Base-by-base conservation (phyloP, 1,140 invertebrate species). In the Myzus persicae region DNA sequence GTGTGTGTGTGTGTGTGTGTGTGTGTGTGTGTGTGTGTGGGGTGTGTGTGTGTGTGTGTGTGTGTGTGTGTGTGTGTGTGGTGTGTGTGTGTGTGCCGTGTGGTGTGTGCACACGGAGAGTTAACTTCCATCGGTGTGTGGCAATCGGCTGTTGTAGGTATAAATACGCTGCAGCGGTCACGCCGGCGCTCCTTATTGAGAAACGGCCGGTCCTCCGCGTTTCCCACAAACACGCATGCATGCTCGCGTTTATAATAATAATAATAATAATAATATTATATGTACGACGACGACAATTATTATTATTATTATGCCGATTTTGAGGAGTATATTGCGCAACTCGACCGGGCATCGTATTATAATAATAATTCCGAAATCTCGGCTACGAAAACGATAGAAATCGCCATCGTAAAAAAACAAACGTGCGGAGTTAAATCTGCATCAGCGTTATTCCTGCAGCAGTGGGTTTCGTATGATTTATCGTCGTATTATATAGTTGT, bases 81-180 rank as follows among this genome's bases (percentile, higher is more conserved):
- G 14, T 46, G 20, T 82, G 38, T 48, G 46, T 87, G n/a, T 46
- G 31, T 87, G 36, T 84, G 40, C n/a, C n/a, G n/a, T n/a, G n/a
- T n/a, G n/a, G n/a, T n/a, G 24, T 84, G 38, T 42, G 36, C 38
- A 87, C n/a, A n/a, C 18, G 14, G 4, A 87, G 38, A 14, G 44
- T 51, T 26, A 76, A 91, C 90, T 91, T 91, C 40, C 90, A 91
- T 24, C 48, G 87, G 26, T 67, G 48, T 90, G 89, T 90, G 89
- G 89, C 51, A 90, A 90, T 90, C 18, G 59, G 14, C 59, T 76
- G 31, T 76, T 76, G 14, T 76, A 76, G 59, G 4, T 67, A 31
- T 82, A 82, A 48, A 36, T 38, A 38, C 36, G 40, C 40, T 14
- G 26, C 36, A 18, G 90, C 40, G 24, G 26, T 76, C 22, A n/a